These are phyloP conservation scores for Smittia aterrima DNA, from an alignment of 2,888 invertebrate species.

Conservation along the genomic window DNA sequence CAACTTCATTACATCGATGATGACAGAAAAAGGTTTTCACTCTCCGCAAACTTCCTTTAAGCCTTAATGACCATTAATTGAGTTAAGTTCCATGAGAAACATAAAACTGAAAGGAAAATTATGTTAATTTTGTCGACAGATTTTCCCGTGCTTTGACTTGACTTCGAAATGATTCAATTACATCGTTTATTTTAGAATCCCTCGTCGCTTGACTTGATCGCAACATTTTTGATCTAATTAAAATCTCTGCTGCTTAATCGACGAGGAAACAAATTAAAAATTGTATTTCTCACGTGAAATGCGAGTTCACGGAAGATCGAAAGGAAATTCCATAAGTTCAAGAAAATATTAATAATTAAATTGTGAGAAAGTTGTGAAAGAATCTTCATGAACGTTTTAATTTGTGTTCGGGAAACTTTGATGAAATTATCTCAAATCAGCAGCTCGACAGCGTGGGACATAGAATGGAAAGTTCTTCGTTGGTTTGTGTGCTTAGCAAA, in stretches of 20 bases:
- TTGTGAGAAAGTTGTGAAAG: not conserved
- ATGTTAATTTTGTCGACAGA: not conserved
- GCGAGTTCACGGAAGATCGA: not conserved
- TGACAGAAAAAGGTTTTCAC: not conserved
- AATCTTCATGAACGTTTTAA: not conserved
- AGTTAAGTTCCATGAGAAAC: not conserved
- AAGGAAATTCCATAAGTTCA: not conserved
- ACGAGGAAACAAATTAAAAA: not conserved
- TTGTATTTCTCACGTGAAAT: not conserved
- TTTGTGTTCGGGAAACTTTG: not conserved
- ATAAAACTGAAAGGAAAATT: conserved; percentile 10
- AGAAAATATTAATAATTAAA: not conserved
- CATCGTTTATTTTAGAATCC: conserved; percentile 4
- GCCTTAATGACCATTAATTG: conserved; percentile 7
- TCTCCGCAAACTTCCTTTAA: not conserved
- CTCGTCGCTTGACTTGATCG: not conserved
- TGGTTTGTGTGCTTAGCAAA: too few species aligned
- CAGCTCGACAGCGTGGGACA: too few species aligned
- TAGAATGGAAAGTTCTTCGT: too few species aligned
- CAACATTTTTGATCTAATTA: not conserved
- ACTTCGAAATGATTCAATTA: conserved; percentile 12
- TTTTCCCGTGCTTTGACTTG: not conserved
- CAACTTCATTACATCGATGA: not conserved
- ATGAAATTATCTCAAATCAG: not conserved
- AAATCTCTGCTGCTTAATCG: not conserved